Evolutionary conservation across 1,140 invertebrate genomes (phyloP).

Genomic region (Meloidogyne hapla): DNA sequence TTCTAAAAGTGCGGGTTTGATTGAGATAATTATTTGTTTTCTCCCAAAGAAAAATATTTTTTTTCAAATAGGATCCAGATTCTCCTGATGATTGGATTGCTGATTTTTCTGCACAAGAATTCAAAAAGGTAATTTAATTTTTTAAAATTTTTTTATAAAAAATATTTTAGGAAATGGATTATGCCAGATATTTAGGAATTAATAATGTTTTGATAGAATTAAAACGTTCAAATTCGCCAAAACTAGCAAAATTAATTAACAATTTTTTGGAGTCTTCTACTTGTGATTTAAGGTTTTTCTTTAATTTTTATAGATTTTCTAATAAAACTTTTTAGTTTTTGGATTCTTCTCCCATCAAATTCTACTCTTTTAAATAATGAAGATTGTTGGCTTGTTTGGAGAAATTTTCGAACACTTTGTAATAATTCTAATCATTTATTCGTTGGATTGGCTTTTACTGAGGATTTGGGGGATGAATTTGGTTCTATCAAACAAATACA

Average conservation of each 20-base stretch:
- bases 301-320: constrained; percentile 21
- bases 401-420: constrained; percentile 40
- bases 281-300: constrained; percentile 7
- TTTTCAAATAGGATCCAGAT: constrained; percentile 43
- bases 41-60: neutral
- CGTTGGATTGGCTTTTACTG: constrained; percentile 37
- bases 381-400: constrained; percentile 55
- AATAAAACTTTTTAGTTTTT: constrained; percentile 45
- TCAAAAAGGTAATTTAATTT: constrained; percentile 39
- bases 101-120: constrained; percentile 33
- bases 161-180: constrained; percentile 46
- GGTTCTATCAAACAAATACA: constrained; percentile 14
- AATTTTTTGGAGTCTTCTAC: constrained; percentile 13
- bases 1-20: no score
- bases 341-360: constrained; percentile 51
- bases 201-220: constrained; percentile 44
- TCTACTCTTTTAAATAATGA: neutral
- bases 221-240: constrained; percentile 37
- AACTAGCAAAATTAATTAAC: constrained; percentile 43
- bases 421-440: constrained; percentile 30
- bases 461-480: constrained; percentile 52
- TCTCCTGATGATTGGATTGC: constrained; percentile 41
- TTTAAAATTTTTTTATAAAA: neutral
- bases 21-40: no score
- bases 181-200: constrained; percentile 49